These are phyloP conservation scores for Chaetodon trifasciatus DNA, from an alignment of 2,797 vertebrate species.

Conservation along the genomic window DNA sequence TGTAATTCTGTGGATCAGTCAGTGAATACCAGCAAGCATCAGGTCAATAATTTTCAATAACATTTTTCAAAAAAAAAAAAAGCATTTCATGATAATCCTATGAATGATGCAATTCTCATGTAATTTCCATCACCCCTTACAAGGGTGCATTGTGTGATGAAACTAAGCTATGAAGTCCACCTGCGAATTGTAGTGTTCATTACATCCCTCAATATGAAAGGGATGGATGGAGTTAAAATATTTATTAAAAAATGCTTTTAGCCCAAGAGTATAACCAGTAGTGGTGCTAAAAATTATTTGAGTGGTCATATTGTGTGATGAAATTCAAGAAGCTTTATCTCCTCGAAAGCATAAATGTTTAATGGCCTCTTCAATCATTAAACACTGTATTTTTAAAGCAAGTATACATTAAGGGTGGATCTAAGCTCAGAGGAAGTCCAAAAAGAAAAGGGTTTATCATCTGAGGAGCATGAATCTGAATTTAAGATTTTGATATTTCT, in stretches of 20 bases:
- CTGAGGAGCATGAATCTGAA: background rate
- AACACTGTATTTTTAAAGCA: background rate
- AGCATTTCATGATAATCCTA: background rate
- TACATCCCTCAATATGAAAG: background rate
- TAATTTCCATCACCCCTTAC: background rate
- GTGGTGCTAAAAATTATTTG: background rate
- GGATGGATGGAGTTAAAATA: background rate
- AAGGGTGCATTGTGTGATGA: background rate
- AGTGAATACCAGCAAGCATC: background rate
- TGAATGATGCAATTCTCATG: background rate
- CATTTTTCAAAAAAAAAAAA: background rate
- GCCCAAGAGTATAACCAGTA: too few species aligned
- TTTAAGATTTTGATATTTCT: background rate
- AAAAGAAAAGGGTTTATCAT: background rate
- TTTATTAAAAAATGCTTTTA: background rate
- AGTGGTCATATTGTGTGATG: background rate
- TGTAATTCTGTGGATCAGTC: conserved; percentile 15
- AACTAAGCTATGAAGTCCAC: background rate
- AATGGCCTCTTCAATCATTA: background rate
- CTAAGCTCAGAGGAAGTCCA: background rate
- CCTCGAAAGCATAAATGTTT: background rate
- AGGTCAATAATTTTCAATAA: background rate
- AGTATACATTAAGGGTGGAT: background rate
- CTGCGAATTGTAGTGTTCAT: background rate
- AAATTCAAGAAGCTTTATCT: background rate